Evolutionary conservation across 2,888 invertebrate genomes (phyloP), one percentile per base, ranked within the genome.

Genomic region (Calameuta pallipes): DNA sequence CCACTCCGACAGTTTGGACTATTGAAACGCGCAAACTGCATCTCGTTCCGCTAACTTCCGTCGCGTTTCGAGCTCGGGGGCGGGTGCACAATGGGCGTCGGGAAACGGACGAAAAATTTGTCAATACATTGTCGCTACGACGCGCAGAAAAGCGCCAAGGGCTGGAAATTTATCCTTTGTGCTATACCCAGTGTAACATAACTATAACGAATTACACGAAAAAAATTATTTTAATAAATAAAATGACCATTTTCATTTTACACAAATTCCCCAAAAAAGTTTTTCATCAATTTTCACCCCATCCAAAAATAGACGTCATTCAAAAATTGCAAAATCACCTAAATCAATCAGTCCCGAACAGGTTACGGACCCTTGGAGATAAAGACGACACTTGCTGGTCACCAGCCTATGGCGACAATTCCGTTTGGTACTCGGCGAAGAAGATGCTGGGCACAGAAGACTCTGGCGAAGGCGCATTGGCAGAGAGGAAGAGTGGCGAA

Each of bases 371-470:
- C 0, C 6, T 41, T 41, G 41, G 41, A 15, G 35, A 11, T 36
- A 36, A 76, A 71, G 11, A 69, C 73, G 75, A 73, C 78, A 78
- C 75, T 79, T 71, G 68, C 75, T 69, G 73, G 73, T 70, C 69
- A 30, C 80, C 85, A 86, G 85, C 83, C 80, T 79, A 15, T 41
- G 84, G 83, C 87, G 88, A 88, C 89, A 89, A 88, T 87, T 87
- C 88, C 87, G 87, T 88, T 89, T 88, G 87, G 87, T 87, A 85
- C 86, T 84, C 82, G 82, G 6, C 70, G 4, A 31, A 30, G 70
- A 33, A 11, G 70, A 41, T 41, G 41, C 41, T 41, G 41, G 41
- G 4, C 15, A 41, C 4, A 41, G 41, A 41, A 41, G 41, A 15
- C 15, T 41, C 15, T 0, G 41, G 15, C 41, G 41, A 41, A 41